Base-by-base conservation (phyloP, 2,797 vertebrate species). In the Gambusia yucatana region DNA sequence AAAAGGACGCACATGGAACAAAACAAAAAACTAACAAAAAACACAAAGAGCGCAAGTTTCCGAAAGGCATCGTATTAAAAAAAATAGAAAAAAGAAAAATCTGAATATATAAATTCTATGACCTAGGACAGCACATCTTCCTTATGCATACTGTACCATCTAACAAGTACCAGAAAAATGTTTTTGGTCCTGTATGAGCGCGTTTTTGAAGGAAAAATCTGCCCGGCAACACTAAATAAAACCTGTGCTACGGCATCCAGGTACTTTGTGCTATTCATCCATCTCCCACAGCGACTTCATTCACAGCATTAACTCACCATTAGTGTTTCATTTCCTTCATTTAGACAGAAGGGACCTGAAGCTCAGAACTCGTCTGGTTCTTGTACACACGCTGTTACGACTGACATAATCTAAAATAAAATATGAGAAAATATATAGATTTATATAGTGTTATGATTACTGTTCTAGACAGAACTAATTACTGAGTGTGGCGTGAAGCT, bases 361-460 rank as follows among this genome's bases (percentile, higher is more conserved):
- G 73, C 76, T 55, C 59, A 47, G 75, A 48, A 67, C 79, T 84
- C 2, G 39, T 81, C 76, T 78, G 61, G 81, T 82, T 89, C 84
- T 48, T 72, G 84, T 77, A 87, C 76, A 87, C 87, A 80, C 84
- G 81, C 79, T 87, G 36, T 81, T 84, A 88, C 82, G 77, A 89
- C 83, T 84, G 77, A 82, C 55, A 63, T 87, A 79, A 81, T 85
- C 82, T 95, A 94, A 93, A 95, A 96, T 94, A 87, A 92, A 92
- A 93, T 85, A 89, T 82, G 81, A 90, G 79, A 90, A 93, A 93
- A 93, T 91, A 94, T 85, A 94, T 83, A 81, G 50, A 74, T 90
- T 89, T 88, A 59, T 87, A 88, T 93, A 91, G 82, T 86, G 82
- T 88, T 87, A 88, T 79, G 75, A 77, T 88, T 79, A 69, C 82